Evolutionary conservation across 2,113 vertebrate genomes (phyloP).

Genomic region (Cephalopholis sonnerati): DNA sequence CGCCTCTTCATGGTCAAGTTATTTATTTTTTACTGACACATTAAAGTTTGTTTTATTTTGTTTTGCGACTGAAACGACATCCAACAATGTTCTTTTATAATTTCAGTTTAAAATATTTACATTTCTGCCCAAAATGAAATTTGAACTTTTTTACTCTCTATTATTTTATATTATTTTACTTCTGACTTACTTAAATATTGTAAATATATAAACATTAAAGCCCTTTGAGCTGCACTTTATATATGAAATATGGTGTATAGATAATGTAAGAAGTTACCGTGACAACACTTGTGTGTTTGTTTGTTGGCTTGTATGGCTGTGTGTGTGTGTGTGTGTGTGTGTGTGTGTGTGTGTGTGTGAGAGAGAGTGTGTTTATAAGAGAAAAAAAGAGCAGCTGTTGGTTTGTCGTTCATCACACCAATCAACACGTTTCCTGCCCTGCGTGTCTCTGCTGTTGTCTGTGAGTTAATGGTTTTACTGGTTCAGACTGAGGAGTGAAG

Average conservation of each 20-base stretch:
- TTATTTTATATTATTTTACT: too few species aligned
- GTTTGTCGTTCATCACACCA: conserved; percentile 71
- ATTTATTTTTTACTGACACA: too few species aligned
- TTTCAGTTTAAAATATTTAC: too few species aligned
- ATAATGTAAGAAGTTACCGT: too few species aligned
- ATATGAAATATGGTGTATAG: neutral
- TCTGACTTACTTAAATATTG: too few species aligned
- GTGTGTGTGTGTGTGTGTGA: conserved; percentile 35
- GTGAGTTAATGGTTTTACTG: conserved; percentile 69
- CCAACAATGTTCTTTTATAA: too few species aligned
- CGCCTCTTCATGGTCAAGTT: too few species aligned
- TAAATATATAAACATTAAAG: neutral
- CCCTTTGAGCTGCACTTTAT: neutral
- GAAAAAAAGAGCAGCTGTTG: conserved; percentile 59
- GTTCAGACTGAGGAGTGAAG: conserved; percentile 62
- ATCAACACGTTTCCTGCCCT: conserved; percentile 73
- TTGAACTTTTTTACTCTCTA: too few species aligned
- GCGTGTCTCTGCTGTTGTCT: conserved; percentile 51
- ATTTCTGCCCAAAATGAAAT: too few species aligned
- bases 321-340: conserved; percentile 28
- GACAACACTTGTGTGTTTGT: neutral
- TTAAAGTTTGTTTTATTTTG: too few species aligned
- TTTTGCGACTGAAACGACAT: too few species aligned
- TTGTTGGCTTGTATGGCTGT: conserved; percentile 8
- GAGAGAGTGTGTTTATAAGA: conserved; percentile 11